Base-by-base conservation (phyloP, 2,113 vertebrate species). In the Deroptyus accipitrinus region DNA sequence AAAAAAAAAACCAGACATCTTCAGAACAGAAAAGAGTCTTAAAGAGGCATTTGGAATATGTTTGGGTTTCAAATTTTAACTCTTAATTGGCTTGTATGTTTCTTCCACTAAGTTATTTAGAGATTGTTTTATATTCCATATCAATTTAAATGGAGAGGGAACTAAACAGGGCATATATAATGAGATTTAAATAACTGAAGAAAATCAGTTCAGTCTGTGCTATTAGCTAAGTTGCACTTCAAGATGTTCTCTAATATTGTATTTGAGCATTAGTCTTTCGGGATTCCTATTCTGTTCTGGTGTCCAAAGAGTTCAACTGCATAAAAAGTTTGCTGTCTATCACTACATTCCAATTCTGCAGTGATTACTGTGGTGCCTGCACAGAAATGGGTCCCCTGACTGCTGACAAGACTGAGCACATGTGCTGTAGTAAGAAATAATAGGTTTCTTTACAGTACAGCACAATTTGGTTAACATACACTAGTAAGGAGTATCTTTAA, bases 61-160 rank as follows among this genome's bases (percentile, higher is more conserved):
- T 66, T 90, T 95, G 55, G 1, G 3, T 84, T 96, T 95, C 5
- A 2, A 74, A 6, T 83, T 94, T 80, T 91, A 90, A 68, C 62
- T 97, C 95, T 95, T 93, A 95, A 95, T 95, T 95, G 89, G 37
- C 37, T 89, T 55, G 48, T 90, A n/a, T 63, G 25, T 73, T 95
- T 95, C 94, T 83, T 83, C 69, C 41, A 77, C 59, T 83, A 54
- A 96, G 95, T 94, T 93, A 92, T 96, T 94, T 92, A 94, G 25
- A 72, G 11, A 22, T 51, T 77, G 68, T 90, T 95, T 90, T 83
- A 86, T 83, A 81, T 92, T 94, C 66, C 12, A 5, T 78, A 83
- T 90, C 54, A 93, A 77, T 97, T 81, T 91, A 94, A 90, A 81
- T 68, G 46, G 59, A 91, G 86, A 90, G 59, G 57, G 52, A 66